Base-by-base conservation (phyloP, 2,888 invertebrate species). In the Pristionchus japonicus region DNA sequence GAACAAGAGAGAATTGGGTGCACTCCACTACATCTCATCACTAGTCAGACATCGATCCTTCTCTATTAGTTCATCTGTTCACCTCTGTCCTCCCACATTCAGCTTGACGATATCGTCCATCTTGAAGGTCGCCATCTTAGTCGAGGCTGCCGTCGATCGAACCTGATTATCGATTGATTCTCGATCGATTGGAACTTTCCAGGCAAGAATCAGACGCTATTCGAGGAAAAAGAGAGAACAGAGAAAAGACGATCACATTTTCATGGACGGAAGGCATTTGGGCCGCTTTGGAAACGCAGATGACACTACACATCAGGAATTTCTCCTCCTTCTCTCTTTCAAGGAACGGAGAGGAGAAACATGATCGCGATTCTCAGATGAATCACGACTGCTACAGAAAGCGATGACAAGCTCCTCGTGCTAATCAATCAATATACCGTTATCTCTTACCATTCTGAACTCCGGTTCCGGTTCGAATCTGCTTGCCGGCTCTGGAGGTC, bases 1-100 rank as follows among this genome's bases (percentile, higher is more conserved):
- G n/a, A n/a, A n/a, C n/a, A n/a, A n/a, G n/a, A n/a, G n/a, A n/a
- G n/a, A n/a, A n/a, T n/a, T n/a, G n/a, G n/a, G n/a, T n/a, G n/a
- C n/a, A n/a, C n/a, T n/a, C n/a, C n/a, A n/a, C n/a, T n/a, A n/a
- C n/a, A n/a, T n/a, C n/a, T n/a, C n/a, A n/a, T n/a, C n/a, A n/a
- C n/a, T n/a, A n/a, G n/a, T n/a, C n/a, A n/a, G n/a, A n/a, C n/a
- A n/a, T n/a, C n/a, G n/a, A n/a, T n/a, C n/a, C n/a, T n/a, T n/a
- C n/a, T n/a, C n/a, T n/a, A n/a, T 67, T 34, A 67, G n/a, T 67
- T 34, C 31, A 67, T 67, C 13, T 31, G 37, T 70, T 49, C 31
- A 87, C 87, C 87, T 31, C 43, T 87, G 87, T 52, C 87, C 87
- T 43, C 87, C 87, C 3, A 87, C 87, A 61, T 87, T 87, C 37